Percentiles rank a stretch among this genome's conserved stretches.
phyloP scores from a whole-genome alignment of 2,797 vertebrate genomes.

The Uromys caudimaculatus region DNA sequence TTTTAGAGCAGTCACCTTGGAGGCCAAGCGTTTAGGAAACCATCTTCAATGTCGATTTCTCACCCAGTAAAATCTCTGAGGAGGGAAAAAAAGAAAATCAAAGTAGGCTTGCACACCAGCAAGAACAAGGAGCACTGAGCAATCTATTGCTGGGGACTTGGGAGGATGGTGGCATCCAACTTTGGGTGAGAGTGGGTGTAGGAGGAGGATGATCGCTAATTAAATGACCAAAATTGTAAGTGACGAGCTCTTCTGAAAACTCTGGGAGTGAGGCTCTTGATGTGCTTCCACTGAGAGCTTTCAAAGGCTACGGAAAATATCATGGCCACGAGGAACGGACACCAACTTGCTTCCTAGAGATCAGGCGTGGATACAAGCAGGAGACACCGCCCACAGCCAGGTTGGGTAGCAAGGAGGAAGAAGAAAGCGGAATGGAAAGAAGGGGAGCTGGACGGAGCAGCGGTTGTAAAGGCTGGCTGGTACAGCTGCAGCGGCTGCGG shows the following conservation, averaged over 20 bases:
- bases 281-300: conserved; percentile 5
- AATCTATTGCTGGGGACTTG: neutral
- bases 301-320: neutral
- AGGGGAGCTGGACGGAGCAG: neutral
- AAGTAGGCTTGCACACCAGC: conserved; percentile 48
- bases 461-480: neutral
- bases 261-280: neutral
- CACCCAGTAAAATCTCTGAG: conserved; percentile 56
- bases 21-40: conserved; percentile 57
- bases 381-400: neutral
- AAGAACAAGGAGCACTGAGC: conserved; percentile 44
- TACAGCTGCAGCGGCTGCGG: neutral
- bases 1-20: conserved; percentile 67
- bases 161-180: conserved; percentile 6
- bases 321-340: neutral
- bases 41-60: conserved; percentile 50
- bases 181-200: neutral
- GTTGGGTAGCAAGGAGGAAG: neutral
- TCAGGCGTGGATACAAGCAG: neutral
- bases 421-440: neutral
- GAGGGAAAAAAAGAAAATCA: conserved; percentile 53
- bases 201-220: neutral
- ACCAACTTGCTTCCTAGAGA: neutral
- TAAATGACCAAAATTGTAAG: conserved; percentile 52
- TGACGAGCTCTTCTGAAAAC: neutral